Evolutionary conservation across 2,113 vertebrate species (phyloP).

Genomic region (Perognathus longimembris): DNA sequence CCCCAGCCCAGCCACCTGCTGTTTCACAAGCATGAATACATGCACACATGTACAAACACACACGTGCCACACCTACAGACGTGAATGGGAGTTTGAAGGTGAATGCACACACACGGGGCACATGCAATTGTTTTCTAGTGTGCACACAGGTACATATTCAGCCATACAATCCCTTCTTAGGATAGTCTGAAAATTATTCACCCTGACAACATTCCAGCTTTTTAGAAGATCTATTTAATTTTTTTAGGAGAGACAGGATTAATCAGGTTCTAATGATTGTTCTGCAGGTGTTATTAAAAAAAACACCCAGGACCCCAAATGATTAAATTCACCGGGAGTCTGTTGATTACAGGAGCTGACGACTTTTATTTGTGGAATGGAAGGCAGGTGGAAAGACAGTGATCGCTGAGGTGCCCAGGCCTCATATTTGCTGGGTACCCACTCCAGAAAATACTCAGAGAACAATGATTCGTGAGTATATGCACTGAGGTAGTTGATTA

Average conservation of each 20-base stretch:
- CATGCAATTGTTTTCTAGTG: background rate
- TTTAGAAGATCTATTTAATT: constrained; percentile 71
- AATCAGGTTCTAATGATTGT: constrained; percentile 81
- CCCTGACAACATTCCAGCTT: constrained; percentile 75
- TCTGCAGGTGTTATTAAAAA: constrained; percentile 80
- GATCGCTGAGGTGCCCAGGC: background rate
- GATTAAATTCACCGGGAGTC: constrained; percentile 17
- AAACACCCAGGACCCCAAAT: constrained; percentile 75
- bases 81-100: too few relatives aligned
- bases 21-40: background rate
- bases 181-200: constrained; percentile 78
- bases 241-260: constrained; percentile 81
- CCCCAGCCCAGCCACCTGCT: constrained; percentile 44
- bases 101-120: too few relatives aligned
- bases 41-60: background rate
- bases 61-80: background rate
- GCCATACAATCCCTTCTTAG: constrained; percentile 64
- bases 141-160: constrained; percentile 61
- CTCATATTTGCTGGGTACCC: background rate
- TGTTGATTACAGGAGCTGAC: constrained; percentile 42
- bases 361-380: constrained; percentile 13
- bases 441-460: background rate
- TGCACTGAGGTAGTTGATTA: background rate
- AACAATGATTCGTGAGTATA: background rate
- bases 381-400: background rate